Base-by-base conservation (phyloP, 2,797 vertebrate species). In the Rhynchonycteris naso region DNA sequence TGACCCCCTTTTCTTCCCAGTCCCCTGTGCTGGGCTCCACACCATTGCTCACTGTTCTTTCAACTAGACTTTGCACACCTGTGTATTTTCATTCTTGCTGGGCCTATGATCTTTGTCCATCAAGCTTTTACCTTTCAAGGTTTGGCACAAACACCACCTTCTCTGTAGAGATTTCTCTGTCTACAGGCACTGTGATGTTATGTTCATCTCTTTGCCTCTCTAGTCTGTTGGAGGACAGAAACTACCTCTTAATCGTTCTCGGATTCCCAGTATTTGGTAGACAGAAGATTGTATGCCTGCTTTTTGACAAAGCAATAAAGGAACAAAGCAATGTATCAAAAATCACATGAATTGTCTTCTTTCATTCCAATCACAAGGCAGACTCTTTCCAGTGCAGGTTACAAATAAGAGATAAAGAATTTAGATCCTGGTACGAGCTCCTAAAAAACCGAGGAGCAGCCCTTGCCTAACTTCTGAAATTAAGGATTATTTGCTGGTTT, bases 261-360 rank as follows among this genome's bases (percentile, higher is more conserved):
- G 65, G 33, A n/a, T 15, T 79, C 33, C 47, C 18, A 50, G 33
- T 61, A 6, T 84, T 66, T 78, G 47, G 52, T 30, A 93, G 28
- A 33, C 22, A 71, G 74, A 52, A 90, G 28, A 30, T 3, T 47
- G 21, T 4, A 21, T 4, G 30, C 33, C n/a, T 86, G 86, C 50
- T 88, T 88, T 61, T 35, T 82, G 74, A 86, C 38, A 88, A 56
- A 92, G 56, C 15, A 82, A 87, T n/a, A 30, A 47, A 66, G 78
- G 28, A 85, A 71, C 3, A 82, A 82, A 92, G 12, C 47, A 85
- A 58, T 5, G n/a, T 3, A 69, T 52, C 10, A 74, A 56, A 79
- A 65, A 75, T 24, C 59, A 30, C 56, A 28, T 26, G 65, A 54
- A 89, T 16, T 52, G 19, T 54, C 90, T 82, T 22, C 28, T 14